These are phyloP conservation scores for Idaea dimidiata DNA, from an alignment of 2,888 invertebrate genomes.

Conservation along the genomic window DNA sequence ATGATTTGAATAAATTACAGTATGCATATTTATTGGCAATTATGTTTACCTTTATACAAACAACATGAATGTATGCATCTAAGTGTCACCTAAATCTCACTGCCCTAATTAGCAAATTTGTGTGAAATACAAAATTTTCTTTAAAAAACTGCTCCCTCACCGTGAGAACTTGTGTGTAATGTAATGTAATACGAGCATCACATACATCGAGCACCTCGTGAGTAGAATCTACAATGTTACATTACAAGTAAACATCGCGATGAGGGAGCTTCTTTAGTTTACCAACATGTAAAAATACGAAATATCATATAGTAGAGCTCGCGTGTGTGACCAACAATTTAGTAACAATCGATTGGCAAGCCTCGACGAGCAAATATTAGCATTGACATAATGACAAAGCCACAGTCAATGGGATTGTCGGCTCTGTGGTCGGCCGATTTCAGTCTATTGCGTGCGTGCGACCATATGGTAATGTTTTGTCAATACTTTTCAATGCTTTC, in stretches of 20 bases:
- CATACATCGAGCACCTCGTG: no score
- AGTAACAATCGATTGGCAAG: slow-evolving; percentile 47
- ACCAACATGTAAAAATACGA: background rate
- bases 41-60: no score
- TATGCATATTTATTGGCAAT: no score
- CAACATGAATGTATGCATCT: no score
- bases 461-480: slow-evolving; percentile 32
- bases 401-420: slow-evolving; percentile 65
- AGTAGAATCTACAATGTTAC: no score
- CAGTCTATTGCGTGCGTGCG: slow-evolving; percentile 36
- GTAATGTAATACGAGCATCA: no score
- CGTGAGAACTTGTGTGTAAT: no score
- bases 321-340: slow-evolving; percentile 30
- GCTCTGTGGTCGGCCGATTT: slow-evolving; percentile 48
- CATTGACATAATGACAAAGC: slow-evolving; percentile 73
- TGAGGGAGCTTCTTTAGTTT: background rate
- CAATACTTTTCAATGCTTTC: slow-evolving; percentile 28
- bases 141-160: no score
- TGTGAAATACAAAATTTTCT: no score
- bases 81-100: no score
- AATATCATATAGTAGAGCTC: slow-evolving; percentile 6
- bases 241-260: no score
- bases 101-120: no score
- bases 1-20: background rate
- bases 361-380: slow-evolving; percentile 64